Base-by-base conservation (phyloP, 1,140 invertebrate genomes). In the Rhizoglyphus robini region DNA sequence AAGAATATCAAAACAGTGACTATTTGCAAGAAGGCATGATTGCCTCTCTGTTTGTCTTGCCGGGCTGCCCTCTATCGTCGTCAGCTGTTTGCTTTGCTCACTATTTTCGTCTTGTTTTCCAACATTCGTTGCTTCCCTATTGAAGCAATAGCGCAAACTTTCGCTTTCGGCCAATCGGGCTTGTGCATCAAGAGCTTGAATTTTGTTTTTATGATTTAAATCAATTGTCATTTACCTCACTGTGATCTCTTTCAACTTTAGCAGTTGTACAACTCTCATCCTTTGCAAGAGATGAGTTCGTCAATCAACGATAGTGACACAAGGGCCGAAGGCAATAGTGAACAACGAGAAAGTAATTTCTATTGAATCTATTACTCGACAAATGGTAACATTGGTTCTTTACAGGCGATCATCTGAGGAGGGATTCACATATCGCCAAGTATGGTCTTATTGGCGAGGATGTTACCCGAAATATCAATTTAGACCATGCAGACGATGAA, bases 371-470 rank as follows among this genome's bases (percentile, higher is more conserved):
- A 34, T 23, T 60, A 51, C 2, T 25, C 2, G 13, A 51, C 20
- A 3, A 51, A 51, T 2, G 18, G 2, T n/a, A 46, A 46, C n/a
- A 20, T 3, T 51, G 3, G 23, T 32, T 60, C 27, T 60, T 20
- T 5, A 34, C 13, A 60, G 58, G 38, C 36, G 58, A 60, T 38
- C 58, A 32, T 38, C 36, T 60, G 29, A 15, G 29, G 36, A 60
- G 27, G 25, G 58, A 60, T 46, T 11, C 29, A 60, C 13, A 30
- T n/a, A 27, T 60, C 8, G 27, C 58, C 36, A 60, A 32, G 27
- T 60, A 60, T 60, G 58, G 58, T 46, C 3, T 60, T 32, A 60
- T 60, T 29, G 27, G 25, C 13, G 31, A 54, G 8, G 58, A 60
- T 30, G 11, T n/a, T 58, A 27, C 15, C 1, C 15, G 25, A 29